Evolutionary conservation across 1,140 invertebrate genomes (phyloP), one percentile per base, ranked within the genome.

Genomic region (Caerostris extrusa): DNA sequence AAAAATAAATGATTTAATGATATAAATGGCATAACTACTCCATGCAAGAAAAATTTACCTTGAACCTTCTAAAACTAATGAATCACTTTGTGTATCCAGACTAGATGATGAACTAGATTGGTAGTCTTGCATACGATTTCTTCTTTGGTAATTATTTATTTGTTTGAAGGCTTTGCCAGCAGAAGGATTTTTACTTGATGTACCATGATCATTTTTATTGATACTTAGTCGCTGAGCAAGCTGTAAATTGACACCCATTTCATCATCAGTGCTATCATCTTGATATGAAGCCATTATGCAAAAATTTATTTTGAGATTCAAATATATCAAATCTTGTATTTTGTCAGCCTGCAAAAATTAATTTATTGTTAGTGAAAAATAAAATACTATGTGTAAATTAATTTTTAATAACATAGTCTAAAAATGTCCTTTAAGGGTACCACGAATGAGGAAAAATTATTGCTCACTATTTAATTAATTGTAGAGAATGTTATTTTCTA

Each of bases 251-350:
- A 57, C 69, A 64, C 92, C 64, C 34, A 89, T 71, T 87, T 88
- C 86, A 34, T 93, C 92, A 89, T 93, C 92, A 19, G 92, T 87
- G 34, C 92, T 93, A 64, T 93, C 92, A 93, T 88, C 83, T 61
- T 81, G 67, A 90, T 56, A 69, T 60, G 55, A 10, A 56, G 88
- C 88, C 88, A 90, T 90, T 12, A 50, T 10, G 1, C 53, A 10
- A 5, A 77, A 77, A 12, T 77, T 53, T 12, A 12, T 4, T 50
- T 12, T 77, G 7, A 77, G 14, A 12, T 77, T 77, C 53, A 77
- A 12, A 77, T 50, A 12, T 1, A 77, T 50, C 3, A 77, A 5
- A 53, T 34, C 34, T 50, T 77, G 34, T 3, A 3, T 3, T 5
- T 19, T 34, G 50, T 50, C 19, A 77, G 53, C 34, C 71, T 77